These are phyloP conservation scores for Liasis olivaceus DNA, from an alignment of 2,797 vertebrate genomes.

Conservation along the genomic window DNA sequence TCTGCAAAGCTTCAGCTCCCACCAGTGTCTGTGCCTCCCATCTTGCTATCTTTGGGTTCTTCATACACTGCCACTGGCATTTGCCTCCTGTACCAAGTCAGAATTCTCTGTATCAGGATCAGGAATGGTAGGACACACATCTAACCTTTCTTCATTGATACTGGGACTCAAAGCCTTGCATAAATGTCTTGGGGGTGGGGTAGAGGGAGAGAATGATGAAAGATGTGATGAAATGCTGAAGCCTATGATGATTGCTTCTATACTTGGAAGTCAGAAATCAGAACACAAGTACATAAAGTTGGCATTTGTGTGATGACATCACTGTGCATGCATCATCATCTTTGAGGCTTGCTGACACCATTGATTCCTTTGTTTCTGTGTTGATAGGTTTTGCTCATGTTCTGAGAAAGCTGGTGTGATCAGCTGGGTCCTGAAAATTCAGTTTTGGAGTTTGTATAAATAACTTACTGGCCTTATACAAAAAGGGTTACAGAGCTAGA, in stretches of 20 bases:
- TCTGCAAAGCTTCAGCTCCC: neutral
- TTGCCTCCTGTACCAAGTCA: neutral
- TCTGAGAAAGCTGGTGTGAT: neutral
- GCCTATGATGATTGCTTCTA: neutral
- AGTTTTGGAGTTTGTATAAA: neutral
- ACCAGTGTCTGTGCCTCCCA: neutral
- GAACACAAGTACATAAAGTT: neutral
- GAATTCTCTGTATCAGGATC: neutral
- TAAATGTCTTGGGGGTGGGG: neutral
- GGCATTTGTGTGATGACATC: neutral
- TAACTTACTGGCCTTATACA: neutral
- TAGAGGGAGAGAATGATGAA: neutral
- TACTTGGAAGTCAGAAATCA: neutral
- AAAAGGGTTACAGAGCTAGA: neutral
- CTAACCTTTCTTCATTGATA: neutral
- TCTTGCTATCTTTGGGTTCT: neutral
- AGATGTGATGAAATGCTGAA: neutral
- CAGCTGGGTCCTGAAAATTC: neutral
- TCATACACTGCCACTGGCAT: neutral
- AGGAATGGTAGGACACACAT: neutral
- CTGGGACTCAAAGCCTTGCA: neutral
- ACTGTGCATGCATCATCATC: neutral
- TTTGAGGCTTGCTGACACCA: neutral
- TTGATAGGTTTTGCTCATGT: neutral
- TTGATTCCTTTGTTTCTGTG: neutral